Conservation (phyloP, 2,888 invertebrate species). For the Conistra vaccinii region DNA sequence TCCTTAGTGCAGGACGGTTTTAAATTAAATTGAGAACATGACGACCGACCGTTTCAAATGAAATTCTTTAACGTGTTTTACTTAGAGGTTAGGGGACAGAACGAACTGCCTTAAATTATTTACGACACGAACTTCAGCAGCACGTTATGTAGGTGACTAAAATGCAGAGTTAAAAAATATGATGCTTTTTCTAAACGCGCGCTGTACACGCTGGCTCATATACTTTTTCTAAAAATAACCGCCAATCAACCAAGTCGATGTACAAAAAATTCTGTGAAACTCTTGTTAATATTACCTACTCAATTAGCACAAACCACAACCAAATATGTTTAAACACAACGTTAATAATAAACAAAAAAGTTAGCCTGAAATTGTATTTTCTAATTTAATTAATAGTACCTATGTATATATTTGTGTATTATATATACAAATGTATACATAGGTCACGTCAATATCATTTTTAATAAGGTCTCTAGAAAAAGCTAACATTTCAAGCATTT, state of each 20-base stretch:
- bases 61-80: slow-evolving; percentile 32
- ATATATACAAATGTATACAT: no score
- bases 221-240: neutral
- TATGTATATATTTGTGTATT: neutral
- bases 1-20: slow-evolving; percentile 39
- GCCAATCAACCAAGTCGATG: no score
- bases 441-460: slow-evolving; percentile 21
- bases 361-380: slow-evolving; percentile 15
- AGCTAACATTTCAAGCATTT: slow-evolving; percentile 24
- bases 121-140: neutral
- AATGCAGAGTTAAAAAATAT: neutral
- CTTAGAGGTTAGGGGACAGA: slow-evolving; percentile 10
- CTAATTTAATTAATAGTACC: slow-evolving; percentile 6
- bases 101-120: neutral
- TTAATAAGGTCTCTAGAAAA: slow-evolving; percentile 33
- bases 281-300: neutral
- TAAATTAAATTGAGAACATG: slow-evolving; percentile 54
- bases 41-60: slow-evolving; percentile 11
- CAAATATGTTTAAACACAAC: neutral
- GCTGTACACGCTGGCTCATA: neutral
- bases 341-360: neutral
- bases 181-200: neutral
- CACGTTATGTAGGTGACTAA: neutral
- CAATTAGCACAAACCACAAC: neutral
- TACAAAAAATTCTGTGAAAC: neutral